These are phyloP conservation scores for Callithrix jacchus DNA, from an alignment of 2,113 vertebrate species.

Conservation along the genomic window DNA sequence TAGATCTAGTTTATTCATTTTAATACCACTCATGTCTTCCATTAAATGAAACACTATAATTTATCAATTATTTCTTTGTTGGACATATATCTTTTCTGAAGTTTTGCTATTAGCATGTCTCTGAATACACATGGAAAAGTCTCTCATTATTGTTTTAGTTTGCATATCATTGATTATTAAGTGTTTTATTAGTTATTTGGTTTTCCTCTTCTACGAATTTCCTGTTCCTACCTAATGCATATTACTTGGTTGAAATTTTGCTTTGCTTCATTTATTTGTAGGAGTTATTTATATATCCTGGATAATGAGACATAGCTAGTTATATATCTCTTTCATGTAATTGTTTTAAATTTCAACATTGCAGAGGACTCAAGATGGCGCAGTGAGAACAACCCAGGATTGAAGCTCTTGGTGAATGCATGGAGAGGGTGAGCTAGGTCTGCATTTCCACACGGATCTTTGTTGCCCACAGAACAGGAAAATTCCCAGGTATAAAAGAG, in stretches of 20 bases:
- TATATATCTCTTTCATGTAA: background rate
- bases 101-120: background rate
- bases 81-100: background rate
- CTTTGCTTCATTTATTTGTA: background rate
- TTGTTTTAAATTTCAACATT: background rate
- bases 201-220: background rate
- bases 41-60: background rate
- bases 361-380: no score
- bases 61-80: background rate
- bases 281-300: background rate
- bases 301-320: background rate
- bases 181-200: background rate
- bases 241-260: background rate
- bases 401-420: no score
- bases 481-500: no score
- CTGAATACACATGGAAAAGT: background rate
- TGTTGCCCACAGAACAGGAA: no score
- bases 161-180: background rate
- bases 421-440: no score
- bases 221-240: background rate
- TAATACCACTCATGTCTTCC: background rate
- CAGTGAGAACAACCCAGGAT: no score
- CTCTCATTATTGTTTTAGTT: background rate
- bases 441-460: no score
- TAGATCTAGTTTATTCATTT: background rate